Percentiles rank a stretch among this genome's conserved stretches.
Evolutionary conservation across 2,888 invertebrate species (phyloP).

Genomic region (Pseudoips prasinana): DNA sequence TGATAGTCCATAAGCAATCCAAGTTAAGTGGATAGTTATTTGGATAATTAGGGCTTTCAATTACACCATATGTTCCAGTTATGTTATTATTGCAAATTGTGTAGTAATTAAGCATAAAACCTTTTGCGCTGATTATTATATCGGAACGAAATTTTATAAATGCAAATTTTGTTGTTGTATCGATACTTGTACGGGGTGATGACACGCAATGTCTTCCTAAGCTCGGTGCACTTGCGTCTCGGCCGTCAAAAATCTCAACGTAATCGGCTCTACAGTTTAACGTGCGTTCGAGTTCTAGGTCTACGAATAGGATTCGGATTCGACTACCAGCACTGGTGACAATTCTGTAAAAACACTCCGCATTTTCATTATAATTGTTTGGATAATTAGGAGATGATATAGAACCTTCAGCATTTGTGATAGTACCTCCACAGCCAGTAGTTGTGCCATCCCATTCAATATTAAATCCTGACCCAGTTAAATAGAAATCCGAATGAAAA

Average conservation of each 20-base stretch:
- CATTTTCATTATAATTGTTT: slow-evolving; percentile 84
- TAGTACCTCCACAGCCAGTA: slow-evolving; percentile 90
- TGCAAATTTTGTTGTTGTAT: slow-evolving; percentile 84
- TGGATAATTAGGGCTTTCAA: slow-evolving; percentile 94
- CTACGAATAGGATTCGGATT: slow-evolving; percentile 85
- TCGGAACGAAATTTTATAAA: slow-evolving; percentile 89
- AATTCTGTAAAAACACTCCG: slow-evolving; percentile 92
- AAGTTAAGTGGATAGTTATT: slow-evolving; percentile 80
- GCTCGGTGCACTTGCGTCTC: slow-evolving; percentile 72
- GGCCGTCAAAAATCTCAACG: slow-evolving; percentile 86
- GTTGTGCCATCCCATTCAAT: slow-evolving; percentile 70
- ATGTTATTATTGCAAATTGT: slow-evolving; percentile 86
- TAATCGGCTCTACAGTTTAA: slow-evolving; percentile 85
- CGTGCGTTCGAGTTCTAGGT: slow-evolving; percentile 86
- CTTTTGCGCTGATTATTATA: slow-evolving; percentile 83
- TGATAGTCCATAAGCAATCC: slow-evolving; percentile 90
- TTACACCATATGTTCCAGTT: slow-evolving; percentile 86
- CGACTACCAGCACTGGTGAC: slow-evolving; percentile 86
- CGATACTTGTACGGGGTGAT: slow-evolving; percentile 63
- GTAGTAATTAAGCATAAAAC: slow-evolving; percentile 89
- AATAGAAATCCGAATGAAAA: slow-evolving; percentile 88
- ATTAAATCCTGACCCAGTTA: slow-evolving; percentile 85
- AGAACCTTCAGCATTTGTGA: slow-evolving; percentile 86
- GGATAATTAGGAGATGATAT: slow-evolving; percentile 95
- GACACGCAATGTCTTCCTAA: slow-evolving; percentile 85